Evolutionary conservation across 2,888 invertebrate genomes (phyloP).

Genomic region (Eurytoma californica): DNA sequence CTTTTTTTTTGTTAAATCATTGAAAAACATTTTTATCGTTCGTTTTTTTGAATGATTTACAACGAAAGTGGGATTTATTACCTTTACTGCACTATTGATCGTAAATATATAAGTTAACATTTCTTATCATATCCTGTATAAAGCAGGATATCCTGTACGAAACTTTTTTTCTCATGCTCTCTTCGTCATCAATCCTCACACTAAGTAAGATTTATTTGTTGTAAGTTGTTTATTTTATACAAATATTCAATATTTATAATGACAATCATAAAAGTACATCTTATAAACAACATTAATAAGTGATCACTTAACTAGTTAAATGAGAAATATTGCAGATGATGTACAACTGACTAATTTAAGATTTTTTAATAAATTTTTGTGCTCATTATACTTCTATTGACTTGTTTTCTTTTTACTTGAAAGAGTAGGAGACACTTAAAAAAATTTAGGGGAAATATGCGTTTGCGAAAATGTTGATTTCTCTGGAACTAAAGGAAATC

Average conservation of each 20-base stretch:
- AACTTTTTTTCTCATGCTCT: constrained; percentile 33
- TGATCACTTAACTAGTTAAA: constrained; percentile 28
- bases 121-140: no score
- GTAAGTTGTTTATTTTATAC: constrained; percentile 39
- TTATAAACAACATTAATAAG: constrained; percentile 8
- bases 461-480: no score
- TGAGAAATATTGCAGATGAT: constrained; percentile 31
- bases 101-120: not conserved
- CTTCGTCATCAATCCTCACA: constrained; percentile 17
- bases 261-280: constrained; percentile 50
- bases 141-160: not conserved
- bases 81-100: constrained; percentile 6
- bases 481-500: no score
- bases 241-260: constrained; percentile 41
- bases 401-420: no score
- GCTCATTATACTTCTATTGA: not conserved
- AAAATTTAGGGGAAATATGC: no score
- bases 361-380: constrained; percentile 49
- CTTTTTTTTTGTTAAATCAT: constrained; percentile 9
- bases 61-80: constrained; percentile 7
- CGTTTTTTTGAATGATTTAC: constrained; percentile 7
- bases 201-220: constrained; percentile 28
- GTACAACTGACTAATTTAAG: constrained; percentile 47
- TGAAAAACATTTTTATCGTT: constrained; percentile 37
- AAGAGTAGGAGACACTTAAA: no score